phyloP scores from a whole-genome alignment of 2,888 invertebrate species.

The Diloba caeruleocephala region DNA sequence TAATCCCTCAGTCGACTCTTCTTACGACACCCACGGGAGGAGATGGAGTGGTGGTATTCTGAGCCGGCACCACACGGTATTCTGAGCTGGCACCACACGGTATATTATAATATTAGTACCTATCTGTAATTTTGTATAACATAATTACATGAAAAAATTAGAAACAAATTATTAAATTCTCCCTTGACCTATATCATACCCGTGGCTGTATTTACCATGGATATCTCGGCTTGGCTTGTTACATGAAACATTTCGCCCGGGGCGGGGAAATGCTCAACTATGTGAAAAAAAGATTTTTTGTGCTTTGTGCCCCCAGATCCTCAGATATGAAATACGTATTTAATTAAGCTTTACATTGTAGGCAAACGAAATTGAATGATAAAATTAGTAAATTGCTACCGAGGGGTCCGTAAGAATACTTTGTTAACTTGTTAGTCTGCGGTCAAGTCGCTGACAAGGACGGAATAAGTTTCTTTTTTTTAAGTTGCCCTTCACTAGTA shows the following conservation, averaged over 20 bases:
- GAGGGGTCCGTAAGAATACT: conserved; percentile 47
- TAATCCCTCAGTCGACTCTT: too few relatives aligned
- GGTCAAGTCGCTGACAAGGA: conserved; percentile 21
- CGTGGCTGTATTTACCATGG: conserved; percentile 55
- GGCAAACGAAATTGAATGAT: conserved; percentile 66
- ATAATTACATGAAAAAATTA: conserved; percentile 46
- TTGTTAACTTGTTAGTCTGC: conserved; percentile 1
- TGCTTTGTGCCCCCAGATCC: conserved; percentile 63
- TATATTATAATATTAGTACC: too few relatives aligned
- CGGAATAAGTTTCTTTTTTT: too few relatives aligned
- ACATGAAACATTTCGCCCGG: conserved; percentile 70
- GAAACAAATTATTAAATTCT: conserved; percentile 56
- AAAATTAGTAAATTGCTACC: conserved; percentile 57
- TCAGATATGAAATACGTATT: conserved; percentile 79
- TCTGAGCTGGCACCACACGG: too few relatives aligned
- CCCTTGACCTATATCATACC: conserved; percentile 43
- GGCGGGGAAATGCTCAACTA: conserved; percentile 74
- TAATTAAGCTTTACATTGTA: conserved; percentile 75
- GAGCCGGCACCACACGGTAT: too few relatives aligned
- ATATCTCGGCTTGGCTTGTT: conserved; percentile 54
- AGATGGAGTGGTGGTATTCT: too few relatives aligned
- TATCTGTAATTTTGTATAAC: too few relatives aligned
- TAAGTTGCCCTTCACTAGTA: too few relatives aligned
- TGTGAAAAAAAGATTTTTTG: conserved; percentile 73
- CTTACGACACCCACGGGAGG: too few relatives aligned